Base-by-base conservation (phyloP, 2,797 vertebrate species). In the Kryptolebias ocellatus region DNA sequence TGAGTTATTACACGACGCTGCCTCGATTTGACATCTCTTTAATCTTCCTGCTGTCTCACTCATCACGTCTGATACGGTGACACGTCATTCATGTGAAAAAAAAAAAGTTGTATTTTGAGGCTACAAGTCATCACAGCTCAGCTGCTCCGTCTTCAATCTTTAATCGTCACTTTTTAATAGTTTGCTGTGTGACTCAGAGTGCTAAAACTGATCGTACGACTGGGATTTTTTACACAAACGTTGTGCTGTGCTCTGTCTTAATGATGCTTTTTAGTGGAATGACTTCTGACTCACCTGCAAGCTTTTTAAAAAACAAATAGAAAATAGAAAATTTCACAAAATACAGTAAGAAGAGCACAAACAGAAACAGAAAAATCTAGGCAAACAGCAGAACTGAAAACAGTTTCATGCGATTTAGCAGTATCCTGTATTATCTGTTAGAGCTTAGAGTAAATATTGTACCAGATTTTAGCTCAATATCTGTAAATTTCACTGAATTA, bases 41-140 rank as follows among this genome's bases (percentile, higher is more conserved):
- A 11, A 65, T 67, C 54, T 27, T 66, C 27, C 61, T 56, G 14
- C 74, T 77, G 78, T 50, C 70, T 70, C 47, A n/a, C 46, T 74
- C 64, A 49, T 67, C 50, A 20, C 47, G 74, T 62, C 20, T 54
- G 70, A 76, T 67, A 17, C 31, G 55, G 53, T 54, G 53, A 80
- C 50, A 20, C 17, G 11, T 42, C 60, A 71, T 68, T 64, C 45
- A 69, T 56, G 27, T 59, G 37, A n/a, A n/a, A n/a, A 65, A 56
- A 20, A 51, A 37, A 34, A 34, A 31, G 17, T 67, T n/a, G 27
- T 27, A 15, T 57, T 63, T 64, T 59, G 27, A 58, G 64, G 52
- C 11, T 37, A 12, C 49, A 29, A 58, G 59, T 72, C 46, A 50
- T 58, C 10, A 4, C 14, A 28, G 47, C 53, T 34, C 53, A 61